phyloP scores from a whole-genome alignment of 2,888 invertebrate genomes.

The Ectobius pallidus region DNA sequence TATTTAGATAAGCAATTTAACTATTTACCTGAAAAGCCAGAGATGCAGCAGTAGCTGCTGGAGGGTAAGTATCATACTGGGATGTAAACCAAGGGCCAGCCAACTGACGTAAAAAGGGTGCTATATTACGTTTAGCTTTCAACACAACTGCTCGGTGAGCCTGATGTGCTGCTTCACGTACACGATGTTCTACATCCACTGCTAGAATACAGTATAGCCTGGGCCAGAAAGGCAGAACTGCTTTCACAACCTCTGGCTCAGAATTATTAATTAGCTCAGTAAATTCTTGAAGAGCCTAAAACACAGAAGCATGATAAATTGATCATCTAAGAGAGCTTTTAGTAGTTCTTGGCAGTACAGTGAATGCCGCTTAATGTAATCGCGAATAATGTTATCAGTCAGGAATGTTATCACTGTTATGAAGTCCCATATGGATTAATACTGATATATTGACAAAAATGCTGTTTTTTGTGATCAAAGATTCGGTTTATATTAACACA shows the following conservation, averaged over 20 bases:
- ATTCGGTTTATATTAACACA: no score
- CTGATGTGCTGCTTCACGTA: constrained; percentile 77
- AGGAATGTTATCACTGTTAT: no score
- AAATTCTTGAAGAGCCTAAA: constrained; percentile 82
- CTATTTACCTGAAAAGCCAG: constrained; percentile 65
- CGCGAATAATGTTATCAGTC: no score
- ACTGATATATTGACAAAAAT: no score
- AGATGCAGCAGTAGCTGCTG: constrained; percentile 76
- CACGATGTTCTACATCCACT: constrained; percentile 80
- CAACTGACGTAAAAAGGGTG: constrained; percentile 77
- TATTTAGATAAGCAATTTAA: no score
- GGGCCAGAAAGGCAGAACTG: constrained; percentile 82
- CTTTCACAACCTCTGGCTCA: constrained; percentile 69
- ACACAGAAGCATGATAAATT: background rate
- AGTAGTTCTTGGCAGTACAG: no score
- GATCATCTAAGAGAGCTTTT: background rate
- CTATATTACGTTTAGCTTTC: constrained; percentile 75
- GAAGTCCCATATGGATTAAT: no score
- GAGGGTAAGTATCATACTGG: constrained; percentile 84
- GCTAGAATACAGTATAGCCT: constrained; percentile 76
- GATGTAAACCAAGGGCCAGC: constrained; percentile 85
- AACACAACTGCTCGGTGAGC: constrained; percentile 73
- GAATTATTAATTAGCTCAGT: constrained; percentile 69
- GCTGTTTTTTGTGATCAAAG: no score
- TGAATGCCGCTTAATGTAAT: no score